Evolutionary conservation across 2,113 vertebrate species (phyloP), one percentile per base, ranked within the genome.

Genomic region (Lonchura striata): DNA sequence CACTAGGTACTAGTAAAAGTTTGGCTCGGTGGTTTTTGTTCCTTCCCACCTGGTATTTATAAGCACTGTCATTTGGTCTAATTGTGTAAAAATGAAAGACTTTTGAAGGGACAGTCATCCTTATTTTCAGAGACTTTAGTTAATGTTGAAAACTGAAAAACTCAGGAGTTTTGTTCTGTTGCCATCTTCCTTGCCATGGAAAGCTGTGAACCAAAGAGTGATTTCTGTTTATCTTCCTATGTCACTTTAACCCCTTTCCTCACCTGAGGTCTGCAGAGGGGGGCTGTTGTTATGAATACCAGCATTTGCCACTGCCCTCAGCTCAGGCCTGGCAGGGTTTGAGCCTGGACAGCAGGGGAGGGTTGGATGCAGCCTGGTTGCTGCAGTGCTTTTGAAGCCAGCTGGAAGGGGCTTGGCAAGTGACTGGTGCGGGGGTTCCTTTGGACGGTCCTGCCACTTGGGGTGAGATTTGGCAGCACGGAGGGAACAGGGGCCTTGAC

Each of bases 361-460:
- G 16, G 7, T 79, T 78, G 78, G 56, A 6, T 61, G 28, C 37
- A 49, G 52, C 42, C 56, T 37, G 13, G 16, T 4, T 9, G 2
- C 31, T 2, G 25, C n/a, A 18, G 56, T 1, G 0, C 22, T 79
- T 76, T n/a, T 6, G 30, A 70, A 37, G 50, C 22, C 0, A 1
- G 12, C 57, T 71, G 57, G 47, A 63, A 61, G 44, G 57, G 61
- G 19, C 56, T 76, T 49, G 71, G n/a, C 27, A 25, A 35, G 52
- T 39, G 47, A 7, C 18, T 0, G 5, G 15, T 71, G 61, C 35
- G 31, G 37, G 61, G 4, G 66, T 85, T 90, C 39, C 53, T 82
- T 7, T 11, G 61, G 37, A 17, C 0, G 3, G 35, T 50, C 61
- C n/a, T 71, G 47, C 70, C 57, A 4, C 44, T 21, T 2, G 7